Percentiles rank a stretch among this genome's conserved stretches.
Evolutionary conservation across 2,797 vertebrate species (phyloP).

Genomic region (Acanthurus lineatus): DNA sequence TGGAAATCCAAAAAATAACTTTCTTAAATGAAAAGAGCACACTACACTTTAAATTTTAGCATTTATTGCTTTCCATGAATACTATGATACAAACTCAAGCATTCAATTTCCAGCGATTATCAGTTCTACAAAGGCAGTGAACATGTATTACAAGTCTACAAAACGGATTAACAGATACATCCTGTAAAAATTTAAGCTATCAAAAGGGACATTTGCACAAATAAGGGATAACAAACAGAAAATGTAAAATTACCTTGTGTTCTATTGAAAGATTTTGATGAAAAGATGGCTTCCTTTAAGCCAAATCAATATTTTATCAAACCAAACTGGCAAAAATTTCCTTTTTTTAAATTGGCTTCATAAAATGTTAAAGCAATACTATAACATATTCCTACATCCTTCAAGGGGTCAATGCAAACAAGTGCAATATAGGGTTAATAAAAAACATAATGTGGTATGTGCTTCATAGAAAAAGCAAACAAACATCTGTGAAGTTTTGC

Average conservation of each 20-base stretch:
- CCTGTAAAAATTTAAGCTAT: slow-evolving; percentile 93
- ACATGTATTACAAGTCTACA: slow-evolving; percentile 93
- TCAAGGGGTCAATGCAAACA: slow-evolving; percentile 49
- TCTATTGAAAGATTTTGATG: slow-evolving; percentile 39
- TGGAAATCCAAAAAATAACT: slow-evolving; percentile 18
- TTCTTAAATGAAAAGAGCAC: slow-evolving; percentile 49
- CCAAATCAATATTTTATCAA: slow-evolving; percentile 43
- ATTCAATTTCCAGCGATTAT: slow-evolving; percentile 92
- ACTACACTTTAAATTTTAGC: slow-evolving; percentile 82
- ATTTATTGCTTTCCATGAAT: slow-evolving; percentile 99
- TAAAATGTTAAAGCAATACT: slow-evolving; percentile 50
- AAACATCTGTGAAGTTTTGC: slow-evolving; percentile 34
- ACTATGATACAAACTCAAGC: slow-evolving; percentile 96
- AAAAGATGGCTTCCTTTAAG: slow-evolving; percentile 43
- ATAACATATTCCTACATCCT: slow-evolving; percentile 45
- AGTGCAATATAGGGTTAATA: slow-evolving; percentile 60
- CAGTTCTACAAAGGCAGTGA: slow-evolving; percentile 93
- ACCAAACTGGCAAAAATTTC: slow-evolving; percentile 47
- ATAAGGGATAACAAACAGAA: slow-evolving; percentile 90
- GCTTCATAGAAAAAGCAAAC: slow-evolving; percentile 59
- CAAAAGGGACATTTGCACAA: slow-evolving; percentile 93
- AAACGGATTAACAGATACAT: slow-evolving; percentile 94
- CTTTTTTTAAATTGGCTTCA: slow-evolving; percentile 38
- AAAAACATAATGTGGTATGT: slow-evolving; percentile 53
- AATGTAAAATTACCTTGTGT: slow-evolving; percentile 72